Percentiles rank a stretch among this genome's conserved stretches.
Conservation (phyloP, 92 coral and sea anemone genomes). For the Umimayanthus kanabou region DNA sequence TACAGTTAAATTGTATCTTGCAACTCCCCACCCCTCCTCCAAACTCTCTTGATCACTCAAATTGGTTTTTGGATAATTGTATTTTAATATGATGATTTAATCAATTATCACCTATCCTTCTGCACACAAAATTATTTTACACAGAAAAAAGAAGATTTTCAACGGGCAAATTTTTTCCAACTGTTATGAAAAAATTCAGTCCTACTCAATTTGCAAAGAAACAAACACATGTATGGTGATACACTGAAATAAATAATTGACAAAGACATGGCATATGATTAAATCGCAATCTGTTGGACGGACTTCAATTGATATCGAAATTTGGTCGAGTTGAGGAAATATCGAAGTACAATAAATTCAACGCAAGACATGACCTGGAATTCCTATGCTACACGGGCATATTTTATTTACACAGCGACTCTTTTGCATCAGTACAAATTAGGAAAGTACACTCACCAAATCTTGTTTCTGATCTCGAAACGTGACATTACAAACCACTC, state of each 20-base stretch:
- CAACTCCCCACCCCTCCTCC: no score
- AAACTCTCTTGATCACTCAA: no score
- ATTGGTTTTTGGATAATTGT: no score
- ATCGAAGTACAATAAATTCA: background rate
- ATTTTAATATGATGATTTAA: no score
- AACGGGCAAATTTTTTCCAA: background rate
- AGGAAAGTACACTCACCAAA: background rate
- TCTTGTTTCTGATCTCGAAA: background rate
- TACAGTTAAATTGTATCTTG: no score
- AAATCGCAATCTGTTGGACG: background rate
- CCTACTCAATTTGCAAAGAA: background rate
- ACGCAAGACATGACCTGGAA: background rate
- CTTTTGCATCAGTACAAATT: background rate
- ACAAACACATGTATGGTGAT: background rate
- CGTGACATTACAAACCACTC: slow-evolving; percentile 3
- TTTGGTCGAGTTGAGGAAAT: background rate
- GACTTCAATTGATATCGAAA: background rate
- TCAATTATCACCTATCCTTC: background rate
- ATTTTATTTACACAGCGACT: background rate
- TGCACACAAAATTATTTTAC: background rate
- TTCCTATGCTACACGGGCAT: slow-evolving; percentile 5
- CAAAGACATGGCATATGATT: background rate
- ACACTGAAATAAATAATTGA: slow-evolving; percentile 11
- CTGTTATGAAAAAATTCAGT: background rate
- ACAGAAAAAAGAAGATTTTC: background rate